Conservation (phyloP, 2,797 vertebrate species). For the Myotis myotis region DNA sequence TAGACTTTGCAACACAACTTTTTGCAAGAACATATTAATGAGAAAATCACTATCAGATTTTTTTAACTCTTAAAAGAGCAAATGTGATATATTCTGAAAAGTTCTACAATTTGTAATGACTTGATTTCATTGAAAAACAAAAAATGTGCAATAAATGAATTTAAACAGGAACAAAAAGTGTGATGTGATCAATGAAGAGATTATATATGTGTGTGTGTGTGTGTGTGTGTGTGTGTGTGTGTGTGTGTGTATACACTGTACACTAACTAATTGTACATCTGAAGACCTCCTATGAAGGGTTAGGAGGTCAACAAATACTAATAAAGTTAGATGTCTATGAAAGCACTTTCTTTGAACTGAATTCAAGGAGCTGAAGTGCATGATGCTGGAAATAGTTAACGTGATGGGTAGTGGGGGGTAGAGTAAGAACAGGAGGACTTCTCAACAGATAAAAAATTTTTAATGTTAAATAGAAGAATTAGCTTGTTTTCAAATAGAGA, state of each 20-base stretch:
- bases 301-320: not conserved
- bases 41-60: not conserved
- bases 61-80: not conserved
- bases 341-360: constrained; percentile 18
- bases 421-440: not conserved
- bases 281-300: not conserved
- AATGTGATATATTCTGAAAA: not conserved
- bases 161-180: not conserved
- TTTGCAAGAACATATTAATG: not conserved
- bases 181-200: not conserved
- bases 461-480: not conserved
- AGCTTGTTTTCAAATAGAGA: constrained; percentile 2
- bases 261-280: not conserved
- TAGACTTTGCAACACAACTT: not conserved
- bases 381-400: not conserved
- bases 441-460: not conserved
- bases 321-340: not conserved
- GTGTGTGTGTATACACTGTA: not conserved
- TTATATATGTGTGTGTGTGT: too few species aligned
- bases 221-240: too few species aligned
- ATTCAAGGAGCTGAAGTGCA: not conserved
- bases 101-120: not conserved
- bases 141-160: not conserved
- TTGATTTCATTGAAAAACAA: not conserved
- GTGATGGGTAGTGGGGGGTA: too few species aligned